Base-by-base conservation (phyloP, 2,113 vertebrate genomes). In the Corvus hawaiiensis region DNA sequence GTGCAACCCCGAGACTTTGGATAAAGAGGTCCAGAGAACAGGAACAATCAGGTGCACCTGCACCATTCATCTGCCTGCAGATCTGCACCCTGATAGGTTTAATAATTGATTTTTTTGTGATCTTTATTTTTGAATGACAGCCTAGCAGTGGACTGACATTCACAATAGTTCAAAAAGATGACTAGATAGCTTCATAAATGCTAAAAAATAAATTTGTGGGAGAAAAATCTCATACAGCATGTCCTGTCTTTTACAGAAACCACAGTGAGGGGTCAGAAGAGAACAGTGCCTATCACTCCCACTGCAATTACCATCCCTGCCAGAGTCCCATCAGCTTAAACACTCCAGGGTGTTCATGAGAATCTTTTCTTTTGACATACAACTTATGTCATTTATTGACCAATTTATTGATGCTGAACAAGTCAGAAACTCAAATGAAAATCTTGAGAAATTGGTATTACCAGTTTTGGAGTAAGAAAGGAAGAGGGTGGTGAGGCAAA, bases 351-450 rank as follows among this genome's bases (percentile, higher is more conserved):
- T 37, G 41, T 4, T 44, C 26, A 10, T 3, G 17, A 84, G 64
- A 72, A 48, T 11, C 80, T 78, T 33, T 9, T 49, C 46, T 62
- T 58, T 13, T 52, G 35, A 68, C 71, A 72, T 22, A 66, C 2
- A 3, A 63, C 21, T 62, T 41, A 10, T 2, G 16, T 8, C 69
- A 73, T 43, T 91, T 84, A 75, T 56, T 80, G 52, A 88, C 61
- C 55, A 41, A 75, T 49, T 49, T 49, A 49, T 26, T 49, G 49
- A 49, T 0, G 0, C 10, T 21, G 16, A 84, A 23, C 1, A 6
- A 77, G 44, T 27, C 30, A 72, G n/a, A 85, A 75, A 56, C 41
- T 33, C 19, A 32, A 71, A 74, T 20, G 4, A 78, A 85, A 91
- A 82, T 17, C 43, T 67, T 48, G 32, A 78, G 35, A 76, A 91